phyloP scores from a whole-genome alignment of 2,113 vertebrate species.

The Scomber colias region DNA sequence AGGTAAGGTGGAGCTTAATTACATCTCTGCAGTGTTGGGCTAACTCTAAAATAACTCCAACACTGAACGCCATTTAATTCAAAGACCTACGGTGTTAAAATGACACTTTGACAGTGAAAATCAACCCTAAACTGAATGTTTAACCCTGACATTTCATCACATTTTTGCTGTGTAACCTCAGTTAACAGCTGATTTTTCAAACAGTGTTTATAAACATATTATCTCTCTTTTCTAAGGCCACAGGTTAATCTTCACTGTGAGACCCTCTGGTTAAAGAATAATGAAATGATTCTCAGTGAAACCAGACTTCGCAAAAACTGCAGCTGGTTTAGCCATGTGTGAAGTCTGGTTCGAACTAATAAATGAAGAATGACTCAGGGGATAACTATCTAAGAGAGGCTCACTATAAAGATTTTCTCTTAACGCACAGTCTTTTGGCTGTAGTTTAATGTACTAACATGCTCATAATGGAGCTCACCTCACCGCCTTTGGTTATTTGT shows the following conservation, averaged over 20 bases:
- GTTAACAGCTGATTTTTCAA: background rate
- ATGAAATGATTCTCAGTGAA: slow-evolving; percentile 26
- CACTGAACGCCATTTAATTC: no score
- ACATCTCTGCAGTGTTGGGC: no score
- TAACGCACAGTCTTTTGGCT: background rate
- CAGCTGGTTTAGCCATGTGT: slow-evolving; percentile 11
- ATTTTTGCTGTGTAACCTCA: no score
- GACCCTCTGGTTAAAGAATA: slow-evolving; percentile 3
- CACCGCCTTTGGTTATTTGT: background rate
- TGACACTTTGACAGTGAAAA: no score
- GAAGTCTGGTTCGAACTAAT: slow-evolving; percentile 43
- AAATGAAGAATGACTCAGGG: slow-evolving; percentile 43
- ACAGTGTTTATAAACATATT: background rate
- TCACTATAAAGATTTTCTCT: background rate
- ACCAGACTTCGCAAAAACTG: slow-evolving; percentile 13
- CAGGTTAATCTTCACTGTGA: background rate
- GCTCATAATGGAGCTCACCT: background rate
- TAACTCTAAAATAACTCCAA: no score
- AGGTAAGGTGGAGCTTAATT: no score
- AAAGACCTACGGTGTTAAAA: no score
- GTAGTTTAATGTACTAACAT: background rate
- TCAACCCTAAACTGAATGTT: no score
- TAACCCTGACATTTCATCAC: no score
- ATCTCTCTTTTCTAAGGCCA: background rate
- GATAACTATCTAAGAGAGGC: background rate